Percentiles rank a stretch among this genome's conserved stretches.
Conservation (phyloP, 2,888 invertebrate species). For the Noctua pronuba region DNA sequence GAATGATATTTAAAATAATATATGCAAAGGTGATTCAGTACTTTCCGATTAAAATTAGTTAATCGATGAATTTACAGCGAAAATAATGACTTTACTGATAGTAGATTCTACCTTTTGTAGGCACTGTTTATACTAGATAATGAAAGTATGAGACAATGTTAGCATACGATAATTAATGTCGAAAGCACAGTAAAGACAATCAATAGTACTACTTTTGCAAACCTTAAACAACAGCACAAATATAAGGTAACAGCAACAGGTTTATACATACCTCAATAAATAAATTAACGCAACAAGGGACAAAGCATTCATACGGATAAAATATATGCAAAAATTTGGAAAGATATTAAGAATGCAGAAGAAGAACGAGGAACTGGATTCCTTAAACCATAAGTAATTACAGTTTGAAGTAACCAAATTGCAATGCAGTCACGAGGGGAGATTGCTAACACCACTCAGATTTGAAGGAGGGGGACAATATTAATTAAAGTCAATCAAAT, state of each 20-base stretch:
- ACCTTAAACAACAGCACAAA: conserved; percentile 53
- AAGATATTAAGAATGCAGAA: conserved; percentile 78
- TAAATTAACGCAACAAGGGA: conserved; percentile 67
- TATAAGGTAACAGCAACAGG: conserved; percentile 53
- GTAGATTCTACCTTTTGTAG: conserved; percentile 1
- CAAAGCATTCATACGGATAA: conserved; percentile 70
- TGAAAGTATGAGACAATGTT: conserved; percentile 13
- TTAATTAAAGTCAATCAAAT: conserved; percentile 75
- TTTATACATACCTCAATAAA: conserved; percentile 72
- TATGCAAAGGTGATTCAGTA: not conserved
- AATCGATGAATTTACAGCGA: not conserved
- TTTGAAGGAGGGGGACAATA: conserved; percentile 71
- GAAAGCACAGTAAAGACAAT: conserved; percentile 47
- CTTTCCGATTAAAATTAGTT: not conserved
- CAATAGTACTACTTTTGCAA: conserved; percentile 56
- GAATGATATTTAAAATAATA: not conserved
- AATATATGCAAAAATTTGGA: conserved; percentile 62
- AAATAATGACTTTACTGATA: not conserved
- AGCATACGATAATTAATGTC: conserved; percentile 33
- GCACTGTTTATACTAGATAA: conserved; percentile 2
- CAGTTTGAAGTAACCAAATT: conserved; percentile 90
- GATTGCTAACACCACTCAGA: conserved; percentile 88
- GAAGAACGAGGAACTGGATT: conserved; percentile 89
- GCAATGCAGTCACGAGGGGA: conserved; percentile 91
- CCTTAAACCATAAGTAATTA: conserved; percentile 90